Percentiles rank a stretch among this genome's conserved stretches.
Evolutionary conservation across 2,888 invertebrate genomes (phyloP).

Genomic region (Cerastis leucographa): DNA sequence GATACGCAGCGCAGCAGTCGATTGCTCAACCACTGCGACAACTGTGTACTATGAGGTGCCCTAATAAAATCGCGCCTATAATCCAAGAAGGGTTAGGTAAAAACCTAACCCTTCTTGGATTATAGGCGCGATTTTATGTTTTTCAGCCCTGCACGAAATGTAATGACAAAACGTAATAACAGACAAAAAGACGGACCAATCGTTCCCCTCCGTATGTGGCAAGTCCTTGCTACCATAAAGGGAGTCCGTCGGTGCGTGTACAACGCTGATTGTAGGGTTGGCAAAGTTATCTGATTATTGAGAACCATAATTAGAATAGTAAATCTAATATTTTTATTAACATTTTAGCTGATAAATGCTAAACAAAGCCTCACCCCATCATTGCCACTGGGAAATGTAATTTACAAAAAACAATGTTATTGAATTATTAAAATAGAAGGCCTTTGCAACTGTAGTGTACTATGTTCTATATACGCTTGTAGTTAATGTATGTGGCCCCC

Average conservation of each 20-base stretch:
- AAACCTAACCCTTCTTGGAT: background rate
- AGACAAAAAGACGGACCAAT: conserved; percentile 53
- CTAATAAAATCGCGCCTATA: too few relatives aligned
- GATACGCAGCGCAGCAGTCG: too few relatives aligned
- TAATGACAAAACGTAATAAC: conserved; percentile 43
- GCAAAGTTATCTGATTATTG: background rate
- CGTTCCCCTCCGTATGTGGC: conserved; percentile 35
- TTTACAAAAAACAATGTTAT: background rate
- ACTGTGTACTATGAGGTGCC: background rate
- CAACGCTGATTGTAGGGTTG: conserved; percentile 48
- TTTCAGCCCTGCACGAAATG: conserved; percentile 38
- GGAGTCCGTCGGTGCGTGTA: conserved; percentile 32
- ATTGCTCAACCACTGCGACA: too few relatives aligned
- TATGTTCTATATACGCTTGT: background rate
- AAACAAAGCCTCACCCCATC: background rate
- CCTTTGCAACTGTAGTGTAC: background rate
- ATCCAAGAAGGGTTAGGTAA: too few relatives aligned
- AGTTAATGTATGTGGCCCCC: too few relatives aligned
- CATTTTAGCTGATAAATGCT: background rate
- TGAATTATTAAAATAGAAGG: background rate
- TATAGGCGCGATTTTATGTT: background rate
- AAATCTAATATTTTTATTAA: background rate
- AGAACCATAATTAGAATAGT: background rate
- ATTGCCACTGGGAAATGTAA: background rate
- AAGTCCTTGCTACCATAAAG: conserved; percentile 65